Percentiles rank a stretch among this genome's conserved stretches.
Evolutionary conservation across 2,797 vertebrate genomes (phyloP).

Genomic region (Ctenosaura bakeri): DNA sequence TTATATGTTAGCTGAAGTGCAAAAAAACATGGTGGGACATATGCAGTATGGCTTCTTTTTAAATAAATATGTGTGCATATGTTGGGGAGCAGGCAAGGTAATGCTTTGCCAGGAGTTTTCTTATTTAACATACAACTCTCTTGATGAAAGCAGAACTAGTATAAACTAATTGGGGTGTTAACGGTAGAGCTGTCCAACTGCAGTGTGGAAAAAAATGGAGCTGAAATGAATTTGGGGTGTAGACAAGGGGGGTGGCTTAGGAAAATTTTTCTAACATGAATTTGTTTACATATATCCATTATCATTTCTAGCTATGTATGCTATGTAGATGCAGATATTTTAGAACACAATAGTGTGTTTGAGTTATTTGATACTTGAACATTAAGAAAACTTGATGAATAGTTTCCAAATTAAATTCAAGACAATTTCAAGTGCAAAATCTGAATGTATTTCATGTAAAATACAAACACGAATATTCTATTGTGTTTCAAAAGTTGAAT

Average conservation of each 20-base stretch:
- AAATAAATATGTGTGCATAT: slow-evolving; percentile 68
- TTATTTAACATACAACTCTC: slow-evolving; percentile 56
- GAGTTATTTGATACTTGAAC: background rate
- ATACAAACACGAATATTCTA: background rate
- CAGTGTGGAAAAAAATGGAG: background rate
- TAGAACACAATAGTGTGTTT: background rate
- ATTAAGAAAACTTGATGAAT: background rate
- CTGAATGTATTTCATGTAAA: background rate
- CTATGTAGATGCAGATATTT: background rate
- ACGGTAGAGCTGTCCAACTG: slow-evolving; percentile 17
- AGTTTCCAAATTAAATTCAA: slow-evolving; percentile 7
- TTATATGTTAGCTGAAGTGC: slow-evolving; percentile 71
- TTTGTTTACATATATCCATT: slow-evolving; percentile 6
- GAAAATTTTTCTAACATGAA: background rate
- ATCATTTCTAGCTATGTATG: background rate
- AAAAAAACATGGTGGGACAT: slow-evolving; percentile 72
- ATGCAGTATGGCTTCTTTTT: slow-evolving; percentile 64
- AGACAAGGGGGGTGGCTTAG: background rate
- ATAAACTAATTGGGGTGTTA: slow-evolving; percentile 60
- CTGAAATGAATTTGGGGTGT: slow-evolving; percentile 10
- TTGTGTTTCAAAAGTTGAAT: background rate
- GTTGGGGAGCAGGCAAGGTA: slow-evolving; percentile 70
- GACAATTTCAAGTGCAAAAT: background rate
- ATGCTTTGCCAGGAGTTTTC: slow-evolving; percentile 68
- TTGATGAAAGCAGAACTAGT: slow-evolving; percentile 25